Conservation (phyloP, 30 jellyfish, hydroid and myxozoan species). For the Cassiopea andromeda region DNA sequence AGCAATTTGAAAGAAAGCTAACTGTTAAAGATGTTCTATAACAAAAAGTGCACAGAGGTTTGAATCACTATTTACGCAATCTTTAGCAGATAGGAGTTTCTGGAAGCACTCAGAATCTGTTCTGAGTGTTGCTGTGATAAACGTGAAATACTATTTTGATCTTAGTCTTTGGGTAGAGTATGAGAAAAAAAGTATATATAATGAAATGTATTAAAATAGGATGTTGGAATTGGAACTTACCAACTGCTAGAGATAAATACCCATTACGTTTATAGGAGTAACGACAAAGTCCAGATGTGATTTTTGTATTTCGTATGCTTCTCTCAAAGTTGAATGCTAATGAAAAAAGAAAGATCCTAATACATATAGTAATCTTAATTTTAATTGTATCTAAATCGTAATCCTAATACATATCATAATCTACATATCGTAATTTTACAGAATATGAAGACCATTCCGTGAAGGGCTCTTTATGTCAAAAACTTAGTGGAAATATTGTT, state of each 20-base stretch:
- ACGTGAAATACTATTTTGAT: too few species aligned
- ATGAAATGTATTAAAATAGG: neutral
- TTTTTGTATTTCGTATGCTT: neutral
- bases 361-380: neutral
- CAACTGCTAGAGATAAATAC: neutral
- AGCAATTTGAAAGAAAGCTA: too few species aligned
- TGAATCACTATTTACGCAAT: too few species aligned
- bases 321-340: neutral
- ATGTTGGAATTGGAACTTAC: neutral
- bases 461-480: neutral
- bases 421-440: neutral
- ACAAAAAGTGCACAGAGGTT: too few species aligned
- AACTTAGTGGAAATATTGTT: neutral
- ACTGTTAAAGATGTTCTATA: too few species aligned
- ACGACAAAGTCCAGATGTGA: neutral
- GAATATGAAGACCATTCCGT: neutral
- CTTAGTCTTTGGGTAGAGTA: neutral
- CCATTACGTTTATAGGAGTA: constrained; percentile 5
- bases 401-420: neutral
- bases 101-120: too few species aligned
- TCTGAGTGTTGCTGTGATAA: too few species aligned
- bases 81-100: too few species aligned
- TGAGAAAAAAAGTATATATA: neutral
- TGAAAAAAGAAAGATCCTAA: neutral
- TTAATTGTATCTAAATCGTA: neutral